Conservation (phyloP, 2,113 vertebrate species). For the Perognathus longimembris region DNA sequence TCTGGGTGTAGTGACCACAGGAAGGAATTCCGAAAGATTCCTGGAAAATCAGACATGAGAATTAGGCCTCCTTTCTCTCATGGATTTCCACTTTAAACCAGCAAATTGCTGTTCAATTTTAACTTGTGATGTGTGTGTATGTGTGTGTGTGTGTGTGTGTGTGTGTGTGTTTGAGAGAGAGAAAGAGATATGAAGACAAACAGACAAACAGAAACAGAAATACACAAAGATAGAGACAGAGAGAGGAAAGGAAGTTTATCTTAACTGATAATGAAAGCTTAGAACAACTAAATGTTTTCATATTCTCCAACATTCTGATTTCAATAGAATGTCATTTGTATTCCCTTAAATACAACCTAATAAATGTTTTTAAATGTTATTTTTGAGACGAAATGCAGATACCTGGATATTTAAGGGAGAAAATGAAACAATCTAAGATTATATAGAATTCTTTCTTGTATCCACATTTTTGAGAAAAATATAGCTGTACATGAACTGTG, state of each 20-base stretch:
- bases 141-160: too few relatives aligned
- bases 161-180: too few relatives aligned
- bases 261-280: conserved; percentile 25
- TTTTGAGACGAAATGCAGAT: conserved; percentile 30
- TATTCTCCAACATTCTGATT: conserved; percentile 54
- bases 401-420: not conserved
- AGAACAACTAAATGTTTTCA: conserved; percentile 46
- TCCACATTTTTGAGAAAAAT: conserved; percentile 33
- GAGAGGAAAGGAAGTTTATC: not conserved
- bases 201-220: too few relatives aligned
- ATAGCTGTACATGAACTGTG: not conserved
- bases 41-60: not conserved
- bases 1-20: not conserved
- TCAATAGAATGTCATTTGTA: conserved; percentile 41
- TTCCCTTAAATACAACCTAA: conserved; percentile 16
- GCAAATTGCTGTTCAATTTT: conserved; percentile 46
- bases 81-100: conserved; percentile 34
- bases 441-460: not conserved
- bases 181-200: too few relatives aligned
- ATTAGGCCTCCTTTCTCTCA: not conserved
- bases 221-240: too few relatives aligned
- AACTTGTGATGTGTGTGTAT: too few relatives aligned
- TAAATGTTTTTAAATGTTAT: not conserved
- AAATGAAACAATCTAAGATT: not conserved
- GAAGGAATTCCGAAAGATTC: not conserved